Percentiles rank a stretch among this genome's conserved stretches.
phyloP scores from a whole-genome alignment of 2,888 invertebrate genomes.

The Sipha maydis region DNA sequence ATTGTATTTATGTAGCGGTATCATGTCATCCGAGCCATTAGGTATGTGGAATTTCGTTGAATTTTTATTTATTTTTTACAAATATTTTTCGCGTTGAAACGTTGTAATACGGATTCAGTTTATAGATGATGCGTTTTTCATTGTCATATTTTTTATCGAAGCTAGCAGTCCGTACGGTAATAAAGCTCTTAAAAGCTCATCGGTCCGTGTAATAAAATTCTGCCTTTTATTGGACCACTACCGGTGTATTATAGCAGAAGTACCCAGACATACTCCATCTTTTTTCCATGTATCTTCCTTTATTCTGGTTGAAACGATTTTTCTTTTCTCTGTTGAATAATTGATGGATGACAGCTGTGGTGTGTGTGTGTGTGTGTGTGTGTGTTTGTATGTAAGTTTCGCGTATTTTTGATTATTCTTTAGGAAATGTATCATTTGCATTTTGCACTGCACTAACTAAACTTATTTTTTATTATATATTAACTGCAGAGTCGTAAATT shows the following conservation, averaged over 20 bases:
- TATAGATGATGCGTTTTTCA: constrained; percentile 11
- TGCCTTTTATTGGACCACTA: constrained; percentile 5
- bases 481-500: no score
- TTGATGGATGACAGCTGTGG: not conserved
- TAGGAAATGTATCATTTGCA: no score
- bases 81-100: not conserved
- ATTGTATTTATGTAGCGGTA: no score
- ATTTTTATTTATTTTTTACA: not conserved
- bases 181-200: constrained; percentile 43
- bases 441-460: no score
- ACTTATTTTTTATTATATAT: no score
- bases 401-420: no score
- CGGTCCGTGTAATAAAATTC: constrained; percentile 45
- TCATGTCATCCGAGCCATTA: not conserved
- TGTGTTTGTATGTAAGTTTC: no score
- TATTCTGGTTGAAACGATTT: not conserved
- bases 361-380: not conserved
- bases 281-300: not conserved
- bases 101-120: not conserved
- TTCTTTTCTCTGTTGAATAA: not conserved
- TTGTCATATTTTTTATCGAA: constrained; percentile 23
- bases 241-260: not conserved
- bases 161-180: not conserved
- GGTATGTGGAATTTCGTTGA: not conserved
- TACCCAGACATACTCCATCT: no score